Conservation (phyloP, 1,140 invertebrate genomes). For the Tyrophagus putrescentiae region DNA sequence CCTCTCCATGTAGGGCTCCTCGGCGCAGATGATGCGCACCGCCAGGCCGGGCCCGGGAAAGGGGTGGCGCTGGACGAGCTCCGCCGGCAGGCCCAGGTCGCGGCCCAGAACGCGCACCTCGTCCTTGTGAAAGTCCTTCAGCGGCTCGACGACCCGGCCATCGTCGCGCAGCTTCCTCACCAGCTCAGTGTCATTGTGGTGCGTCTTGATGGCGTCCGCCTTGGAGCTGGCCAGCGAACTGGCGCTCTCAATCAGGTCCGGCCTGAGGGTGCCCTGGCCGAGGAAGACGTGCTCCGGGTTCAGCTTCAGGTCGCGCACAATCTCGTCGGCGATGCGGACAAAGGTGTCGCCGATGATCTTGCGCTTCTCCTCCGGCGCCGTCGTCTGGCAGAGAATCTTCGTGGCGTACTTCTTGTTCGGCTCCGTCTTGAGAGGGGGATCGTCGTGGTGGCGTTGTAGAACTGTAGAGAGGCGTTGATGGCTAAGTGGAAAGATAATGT, state of each 20-base stretch:
- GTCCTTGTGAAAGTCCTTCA: conserved; percentile 98
- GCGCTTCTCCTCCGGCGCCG: conserved; percentile 87
- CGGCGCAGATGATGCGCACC: conserved; percentile 85
- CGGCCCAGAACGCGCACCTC: conserved; percentile 67
- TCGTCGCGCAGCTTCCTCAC: conserved; percentile 69
- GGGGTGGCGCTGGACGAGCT: conserved; percentile 83
- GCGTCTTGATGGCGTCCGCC: conserved; percentile 96
- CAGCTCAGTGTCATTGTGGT: conserved; percentile 95
- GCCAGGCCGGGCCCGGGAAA: conserved; percentile 85
- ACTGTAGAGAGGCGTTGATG: conserved; percentile 37
- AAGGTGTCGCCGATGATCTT: conserved; percentile 99
- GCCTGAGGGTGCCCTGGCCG: conserved; percentile 70
- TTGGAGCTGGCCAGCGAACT: conserved; percentile 61
- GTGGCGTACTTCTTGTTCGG: conserved; percentile 52
- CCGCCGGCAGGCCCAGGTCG: conserved; percentile 70
- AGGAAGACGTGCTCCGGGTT: conserved; percentile 70
- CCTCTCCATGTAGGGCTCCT: conserved; percentile 85
- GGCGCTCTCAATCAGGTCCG: conserved; percentile 95
- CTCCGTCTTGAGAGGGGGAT: conserved; percentile 46
- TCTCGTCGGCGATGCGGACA: conserved; percentile 56
- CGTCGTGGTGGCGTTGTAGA: conserved; percentile 55
- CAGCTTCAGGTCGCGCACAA: conserved; percentile 60
- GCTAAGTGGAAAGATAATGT: conserved; percentile 30
- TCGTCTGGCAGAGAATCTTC: conserved; percentile 67
- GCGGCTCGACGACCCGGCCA: conserved; percentile 86